A percentile compares a stretch with the other conserved stretches of the same genome.
These are phyloP conservation scores for Tokudaia muenninki DNA, from an alignment of 2,797 vertebrate species.

Conservation along the genomic window DNA sequence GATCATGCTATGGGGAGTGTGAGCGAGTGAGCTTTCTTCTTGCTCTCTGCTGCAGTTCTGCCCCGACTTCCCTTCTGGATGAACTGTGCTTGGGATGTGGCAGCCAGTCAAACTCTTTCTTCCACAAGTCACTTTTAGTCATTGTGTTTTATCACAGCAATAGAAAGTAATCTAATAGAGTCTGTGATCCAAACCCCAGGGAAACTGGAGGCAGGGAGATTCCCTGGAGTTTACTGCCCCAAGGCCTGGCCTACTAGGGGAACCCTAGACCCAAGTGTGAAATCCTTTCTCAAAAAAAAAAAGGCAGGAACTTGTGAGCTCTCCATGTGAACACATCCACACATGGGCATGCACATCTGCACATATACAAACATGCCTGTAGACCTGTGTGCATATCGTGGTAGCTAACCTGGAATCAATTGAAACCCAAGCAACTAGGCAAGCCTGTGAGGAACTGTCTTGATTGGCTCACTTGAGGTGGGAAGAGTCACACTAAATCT, in stretches of 20 bases:
- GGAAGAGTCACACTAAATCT: background rate
- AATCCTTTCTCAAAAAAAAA: background rate
- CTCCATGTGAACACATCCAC: background rate
- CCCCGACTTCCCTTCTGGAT: background rate
- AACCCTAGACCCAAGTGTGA: background rate
- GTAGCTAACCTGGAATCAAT: background rate
- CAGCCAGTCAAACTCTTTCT: background rate
- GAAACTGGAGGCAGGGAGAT: background rate
- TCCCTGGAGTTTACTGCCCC: background rate
- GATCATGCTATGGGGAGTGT: rapidly evolving
- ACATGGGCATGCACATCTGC: background rate
- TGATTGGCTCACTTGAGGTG: background rate
- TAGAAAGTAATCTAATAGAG: background rate
- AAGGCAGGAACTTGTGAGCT: background rate
- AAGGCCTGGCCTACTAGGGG: background rate
- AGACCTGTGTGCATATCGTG: too few species aligned
- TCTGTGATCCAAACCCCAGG: background rate
- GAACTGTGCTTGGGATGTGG: background rate
- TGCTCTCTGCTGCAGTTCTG: background rate
- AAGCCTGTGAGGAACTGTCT: background rate
- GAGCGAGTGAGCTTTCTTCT: background rate
- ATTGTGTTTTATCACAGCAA: background rate
- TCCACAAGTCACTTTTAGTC: background rate
- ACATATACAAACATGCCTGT: background rate
- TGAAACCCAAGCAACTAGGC: background rate